phyloP scores from a whole-genome alignment of 2,113 vertebrate genomes.

The Clarias magur region DNA sequence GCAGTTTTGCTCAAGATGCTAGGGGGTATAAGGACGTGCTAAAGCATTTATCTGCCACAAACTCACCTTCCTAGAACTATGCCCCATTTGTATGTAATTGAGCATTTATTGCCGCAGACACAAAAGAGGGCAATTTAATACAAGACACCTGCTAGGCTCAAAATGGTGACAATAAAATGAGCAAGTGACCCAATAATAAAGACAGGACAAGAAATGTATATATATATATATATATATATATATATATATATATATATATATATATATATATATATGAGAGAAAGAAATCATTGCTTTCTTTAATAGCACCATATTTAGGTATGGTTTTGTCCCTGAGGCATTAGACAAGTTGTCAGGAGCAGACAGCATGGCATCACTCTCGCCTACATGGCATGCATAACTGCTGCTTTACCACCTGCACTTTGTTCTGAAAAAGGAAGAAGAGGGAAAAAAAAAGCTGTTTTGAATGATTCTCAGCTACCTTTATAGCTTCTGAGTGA shows the following conservation, averaged over 20 bases:
- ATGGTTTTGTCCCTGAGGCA: conserved; percentile 14
- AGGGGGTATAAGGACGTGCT: background rate
- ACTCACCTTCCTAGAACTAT: conserved; percentile 24
- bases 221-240: conserved; percentile 19
- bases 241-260: conserved; percentile 27
- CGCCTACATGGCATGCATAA: conserved; percentile 26
- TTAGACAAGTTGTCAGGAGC: conserved; percentile 39
- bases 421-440: conserved; percentile 11
- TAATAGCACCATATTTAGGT: conserved; percentile 29
- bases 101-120: background rate
- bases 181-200: background rate
- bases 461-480: background rate
- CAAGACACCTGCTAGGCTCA: conserved; percentile 19
- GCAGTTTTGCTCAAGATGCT: conserved; percentile 4
- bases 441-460: background rate
- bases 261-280: background rate
- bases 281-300: conserved; percentile 2
- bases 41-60: conserved; percentile 28
- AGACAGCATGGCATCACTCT: conserved; percentile 22
- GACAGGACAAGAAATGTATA: background rate
- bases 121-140: conserved; percentile 29
- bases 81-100: conserved; percentile 19
- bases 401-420: conserved; percentile 37
- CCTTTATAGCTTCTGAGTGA: conserved; percentile 10
- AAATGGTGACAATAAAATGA: background rate